Evolutionary conservation across 2,797 vertebrate genomes (phyloP), one percentile per base, ranked within the genome.

Genomic region (Scleropages formosus): DNA sequence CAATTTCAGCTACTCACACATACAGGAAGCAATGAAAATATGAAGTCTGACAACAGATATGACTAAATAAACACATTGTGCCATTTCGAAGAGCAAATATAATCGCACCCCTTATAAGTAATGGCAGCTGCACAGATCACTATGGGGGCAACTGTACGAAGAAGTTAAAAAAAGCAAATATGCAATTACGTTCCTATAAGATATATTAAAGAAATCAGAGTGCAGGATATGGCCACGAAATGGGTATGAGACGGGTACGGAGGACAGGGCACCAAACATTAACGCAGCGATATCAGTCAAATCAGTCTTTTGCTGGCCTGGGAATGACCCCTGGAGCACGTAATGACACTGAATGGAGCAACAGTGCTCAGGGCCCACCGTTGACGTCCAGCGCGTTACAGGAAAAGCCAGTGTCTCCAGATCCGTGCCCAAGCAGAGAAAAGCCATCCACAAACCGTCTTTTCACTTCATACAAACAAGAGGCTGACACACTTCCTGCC

Each of bases 401-500:
- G 78, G 62, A 65, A 68, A 73, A 75, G 61, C 10, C n/a, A 64
- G 67, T 75, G 60, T 74, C 61, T 77, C 72, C 72, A 24, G 39
- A 22, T 27, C 51, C 49, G 75, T 75, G 64, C 70, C 63, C 27
- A 3, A 46, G 66, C 63, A 47, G 84, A 87, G 85, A 78, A 65
- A 86, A 82, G 85, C 75, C 85, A 88, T 88, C 83, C 87, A 78
- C 81, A 80, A 84, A 82, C 82, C 82, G 92, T 93, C 89, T 92
- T 75, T 86, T 81, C 20, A 82, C 75, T 81, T 80, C 76, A 85
- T 87, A 86, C 91, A 92, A 93, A 92, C 89, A 92, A 92, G 87
- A 76, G 87, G 85, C 87, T 49, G 87, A 90, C 89, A 89, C 80
- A 65, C 84, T 94, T 94, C 92, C 92, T 92, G 90, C 86, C 83